Percentiles rank a stretch among this genome's conserved stretches.
Conservation (phyloP, 1,140 invertebrate species). For the Zaprionus inermis region DNA sequence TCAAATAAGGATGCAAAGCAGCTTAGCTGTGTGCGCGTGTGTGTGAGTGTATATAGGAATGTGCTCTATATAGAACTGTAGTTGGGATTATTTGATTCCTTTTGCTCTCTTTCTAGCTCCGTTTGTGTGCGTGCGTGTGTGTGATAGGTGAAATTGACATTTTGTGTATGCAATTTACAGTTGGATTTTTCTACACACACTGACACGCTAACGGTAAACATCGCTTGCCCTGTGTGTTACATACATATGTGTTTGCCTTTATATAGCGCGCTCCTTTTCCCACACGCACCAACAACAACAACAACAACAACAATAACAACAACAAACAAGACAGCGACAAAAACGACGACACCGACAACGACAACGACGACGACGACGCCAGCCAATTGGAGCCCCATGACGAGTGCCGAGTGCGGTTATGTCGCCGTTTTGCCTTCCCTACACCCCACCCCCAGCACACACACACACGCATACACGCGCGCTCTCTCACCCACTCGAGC, state of each 20-base stretch:
- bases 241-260: background rate
- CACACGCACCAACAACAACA: slow-evolving; percentile 48
- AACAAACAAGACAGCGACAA: slow-evolving; percentile 19
- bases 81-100: background rate
- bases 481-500: background rate
- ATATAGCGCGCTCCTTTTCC: slow-evolving; percentile 54
- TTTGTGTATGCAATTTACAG: background rate
- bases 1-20: background rate
- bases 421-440: slow-evolving; percentile 37
- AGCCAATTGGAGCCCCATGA: slow-evolving; percentile 53
- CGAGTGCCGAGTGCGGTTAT: slow-evolving; percentile 48
- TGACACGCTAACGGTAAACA: background rate
- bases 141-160: background rate
- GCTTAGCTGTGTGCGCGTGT: background rate
- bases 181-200: background rate
- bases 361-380: slow-evolving; percentile 22
- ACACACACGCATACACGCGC: background rate
- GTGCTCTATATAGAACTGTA: background rate
- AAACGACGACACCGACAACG: slow-evolving; percentile 5
- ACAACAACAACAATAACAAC: slow-evolving; percentile 17
- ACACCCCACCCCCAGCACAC: background rate
- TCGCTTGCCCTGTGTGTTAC: background rate
- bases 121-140: background rate
- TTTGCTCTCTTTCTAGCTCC: background rate
- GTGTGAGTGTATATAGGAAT: slow-evolving; percentile 1